A percentile compares a stretch with the other conserved stretches of the same genome.
phyloP scores from a whole-genome alignment of 1,140 invertebrate genomes.

The Colletes gigas region DNA sequence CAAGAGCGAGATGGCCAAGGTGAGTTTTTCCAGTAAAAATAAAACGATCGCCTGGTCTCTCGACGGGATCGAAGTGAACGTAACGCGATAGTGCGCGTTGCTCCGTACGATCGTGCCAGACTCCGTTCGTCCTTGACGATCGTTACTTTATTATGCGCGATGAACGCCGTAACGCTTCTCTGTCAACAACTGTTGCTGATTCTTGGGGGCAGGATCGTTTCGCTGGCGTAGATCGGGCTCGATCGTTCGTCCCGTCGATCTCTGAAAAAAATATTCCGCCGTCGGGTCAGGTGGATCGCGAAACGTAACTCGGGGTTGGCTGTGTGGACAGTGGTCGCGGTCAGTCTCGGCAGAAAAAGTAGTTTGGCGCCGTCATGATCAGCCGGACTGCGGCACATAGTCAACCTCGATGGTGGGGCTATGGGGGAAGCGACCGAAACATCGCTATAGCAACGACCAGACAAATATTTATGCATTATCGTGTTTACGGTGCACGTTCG shows the following conservation, averaged over 20 bases:
- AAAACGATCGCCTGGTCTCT: neutral
- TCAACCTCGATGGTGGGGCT: neutral
- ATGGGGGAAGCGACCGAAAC: no score
- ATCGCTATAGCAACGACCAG: no score
- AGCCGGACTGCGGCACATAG: conserved; percentile 34
- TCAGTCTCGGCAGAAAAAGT: conserved; percentile 43
- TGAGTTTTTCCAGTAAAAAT: conserved; percentile 29
- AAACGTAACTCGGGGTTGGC: neutral
- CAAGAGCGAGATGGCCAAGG: conserved; percentile 61
- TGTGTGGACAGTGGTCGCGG: conserved; percentile 22
- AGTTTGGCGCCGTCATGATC: conserved; percentile 47
- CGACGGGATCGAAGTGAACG: no score
- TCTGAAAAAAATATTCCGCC: no score
- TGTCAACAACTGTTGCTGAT: conserved; percentile 49
- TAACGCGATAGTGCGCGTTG: no score
- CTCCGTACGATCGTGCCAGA: no score
- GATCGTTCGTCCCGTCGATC: neutral
- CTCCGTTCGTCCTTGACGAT: neutral
- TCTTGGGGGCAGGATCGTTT: neutral
- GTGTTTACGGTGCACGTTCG: neutral
- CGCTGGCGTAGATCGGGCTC: neutral
- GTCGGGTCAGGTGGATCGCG: neutral
- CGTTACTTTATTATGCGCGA: neutral
- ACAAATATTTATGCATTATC: neutral
- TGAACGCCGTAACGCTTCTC: neutral